Evolutionary conservation across 92 coral and sea anemone species (phyloP), one percentile per base, ranked within the genome.

Genomic region (Montipora capitata): DNA sequence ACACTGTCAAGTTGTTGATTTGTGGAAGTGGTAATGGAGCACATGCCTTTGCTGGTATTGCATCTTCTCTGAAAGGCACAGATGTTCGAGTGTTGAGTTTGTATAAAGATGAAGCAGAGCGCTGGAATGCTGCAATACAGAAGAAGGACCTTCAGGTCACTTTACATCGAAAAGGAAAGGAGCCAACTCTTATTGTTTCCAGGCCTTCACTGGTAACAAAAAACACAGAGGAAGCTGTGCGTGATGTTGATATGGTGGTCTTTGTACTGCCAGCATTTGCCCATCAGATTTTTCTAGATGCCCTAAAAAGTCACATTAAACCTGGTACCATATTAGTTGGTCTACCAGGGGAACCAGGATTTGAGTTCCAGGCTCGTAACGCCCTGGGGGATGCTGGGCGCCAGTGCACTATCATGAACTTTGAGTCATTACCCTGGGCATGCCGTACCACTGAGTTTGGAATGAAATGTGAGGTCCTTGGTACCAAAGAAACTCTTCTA

Each of bases 371-470:
- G 44, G 85, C 65, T 67, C 85, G 85, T n/a, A 64, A 73, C 7
- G 72, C 88, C 40, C 82, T 94, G 42, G 94, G 94, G 5, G 94
- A 91, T 11, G 75, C 76, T 18, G 83, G 78, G 35, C 72, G 56
- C 56, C 71, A 87, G 66, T 87, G 92, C 72, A 87, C 94, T 4
- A 57, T 94, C 12, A 79, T 84, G 74, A 91, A 89, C 27, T 87
- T 94, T 57, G 96, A 94, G 88, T 87, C 94, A 4, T 79, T 91
- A 18, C 96, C 96, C 14, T 94, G 94, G 96, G 94, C 87, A 52
- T 87, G 93, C 38, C 88, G 94, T 35, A 85, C 40, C 38, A 68
- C 84, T 20, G 88, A 83, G 88, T 93, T 83, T 91, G 96, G 96
- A 15, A 42, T 71, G 67, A 62, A 80, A 54, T 91, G 89, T 35